Base-by-base conservation (phyloP, 2,888 invertebrate species). In the Agriopis aurantiaria region DNA sequence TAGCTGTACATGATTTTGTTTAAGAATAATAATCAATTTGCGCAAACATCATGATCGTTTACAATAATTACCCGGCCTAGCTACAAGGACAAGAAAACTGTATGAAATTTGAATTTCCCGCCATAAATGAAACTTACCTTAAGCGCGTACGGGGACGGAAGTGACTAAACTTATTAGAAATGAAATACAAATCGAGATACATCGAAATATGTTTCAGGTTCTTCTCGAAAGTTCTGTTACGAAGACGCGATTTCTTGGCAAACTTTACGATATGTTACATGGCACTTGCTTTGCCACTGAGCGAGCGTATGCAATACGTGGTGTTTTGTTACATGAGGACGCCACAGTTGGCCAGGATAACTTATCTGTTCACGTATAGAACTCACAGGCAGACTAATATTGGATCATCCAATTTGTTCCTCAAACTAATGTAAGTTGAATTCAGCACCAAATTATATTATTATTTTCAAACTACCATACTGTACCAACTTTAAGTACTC, bases 301-400 rank as follows among this genome's bases (percentile, higher is more conserved):
- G 74, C 0, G 73, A 74, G 0, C 53, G 60, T 3, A 83, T 89
- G 77, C 78, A 86, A 73, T 76, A 84, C 66, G 76, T 78, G 14
- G 72, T 92, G 40, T 95, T 94, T 77, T 86, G 88, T 52, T 91
- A 89, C 66, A 67, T 92, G 64, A 83, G 95, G 43, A 82, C 91
- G 0, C 90, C 94, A 1, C 94, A 94, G 69, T 80, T 95, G 1
- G 81, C 90, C 51, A 85, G 95, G 80, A 88, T 94, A 9, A 87
- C 93, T 0, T 91, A 94, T 78, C 81, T 95, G 57, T 91, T 93
- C 75, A 93, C 93, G 0, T 91, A 91, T 72, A 85, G 88, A 77
- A 87, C 88, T 12, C 90, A 92, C 65, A 87, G 88, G 62, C 91
- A 92, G 73, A 87, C 91, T 9, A 90, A 82, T 68, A 89, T 94